phyloP scores from a whole-genome alignment of 2,113 vertebrate species.

The Acrocephalus arundinaceus region DNA sequence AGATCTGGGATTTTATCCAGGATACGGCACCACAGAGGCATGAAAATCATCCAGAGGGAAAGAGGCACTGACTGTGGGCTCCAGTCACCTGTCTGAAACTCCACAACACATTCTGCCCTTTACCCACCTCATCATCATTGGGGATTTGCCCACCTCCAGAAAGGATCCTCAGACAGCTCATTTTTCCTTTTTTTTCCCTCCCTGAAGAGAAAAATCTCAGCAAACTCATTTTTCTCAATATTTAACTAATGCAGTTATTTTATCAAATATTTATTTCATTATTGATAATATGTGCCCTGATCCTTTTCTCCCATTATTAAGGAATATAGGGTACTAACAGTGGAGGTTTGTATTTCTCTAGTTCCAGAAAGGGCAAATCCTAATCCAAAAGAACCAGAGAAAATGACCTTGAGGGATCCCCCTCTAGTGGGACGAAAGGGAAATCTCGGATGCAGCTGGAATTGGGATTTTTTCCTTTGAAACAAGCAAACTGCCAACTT shows the following conservation, averaged over 20 bases:
- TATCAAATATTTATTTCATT: background rate
- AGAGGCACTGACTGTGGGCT: background rate
- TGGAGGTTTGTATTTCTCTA: background rate
- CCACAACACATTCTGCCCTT: accelerated
- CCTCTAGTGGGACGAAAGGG: conserved; percentile 5
- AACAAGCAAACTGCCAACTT: background rate
- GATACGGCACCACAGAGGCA: accelerated
- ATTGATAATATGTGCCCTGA: background rate
- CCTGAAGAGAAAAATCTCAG: background rate
- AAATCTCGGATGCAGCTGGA: background rate
- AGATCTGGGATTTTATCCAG: background rate
- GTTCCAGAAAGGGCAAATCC: background rate
- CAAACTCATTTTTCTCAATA: background rate
- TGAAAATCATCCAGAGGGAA: background rate
- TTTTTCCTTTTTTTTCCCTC: background rate
- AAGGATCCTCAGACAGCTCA: accelerated
- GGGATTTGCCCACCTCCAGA: background rate
- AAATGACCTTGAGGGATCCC: conserved; percentile 15
- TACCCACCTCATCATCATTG: background rate
- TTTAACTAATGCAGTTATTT: background rate
- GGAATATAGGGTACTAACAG: too few relatives aligned
- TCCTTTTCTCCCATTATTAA: background rate
- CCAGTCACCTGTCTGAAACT: background rate
- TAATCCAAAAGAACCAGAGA: background rate
- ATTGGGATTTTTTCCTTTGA: background rate